phyloP scores from a whole-genome alignment of 2,113 vertebrate species.

The Lepus europaeus region DNA sequence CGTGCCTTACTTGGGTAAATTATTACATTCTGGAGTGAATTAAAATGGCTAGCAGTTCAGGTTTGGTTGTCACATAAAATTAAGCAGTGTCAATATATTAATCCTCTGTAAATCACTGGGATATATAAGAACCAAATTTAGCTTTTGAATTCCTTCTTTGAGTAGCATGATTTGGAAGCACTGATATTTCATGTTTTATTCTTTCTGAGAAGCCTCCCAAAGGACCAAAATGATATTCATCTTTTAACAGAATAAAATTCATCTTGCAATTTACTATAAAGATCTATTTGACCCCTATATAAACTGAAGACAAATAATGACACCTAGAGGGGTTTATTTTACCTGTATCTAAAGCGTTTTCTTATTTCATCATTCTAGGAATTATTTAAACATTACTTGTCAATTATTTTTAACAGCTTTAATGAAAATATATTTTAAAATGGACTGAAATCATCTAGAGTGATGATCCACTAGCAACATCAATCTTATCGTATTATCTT shows the following conservation, averaged over 20 bases:
- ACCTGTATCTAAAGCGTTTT: conserved; percentile 34
- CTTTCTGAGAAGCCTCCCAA: background rate
- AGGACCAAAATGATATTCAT: background rate
- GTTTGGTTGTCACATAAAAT: conserved; percentile 20
- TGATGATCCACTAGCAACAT: background rate
- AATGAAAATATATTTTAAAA: conserved; percentile 3
- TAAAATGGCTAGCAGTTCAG: conserved; percentile 4
- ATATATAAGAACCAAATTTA: background rate
- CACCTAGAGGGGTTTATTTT: conserved; percentile 20
- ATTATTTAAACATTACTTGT: conserved; percentile 28
- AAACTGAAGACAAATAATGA: background rate
- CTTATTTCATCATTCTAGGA: conserved; percentile 14
- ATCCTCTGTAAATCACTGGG: background rate
- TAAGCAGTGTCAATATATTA: conserved; percentile 41
- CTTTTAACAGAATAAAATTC: conserved; percentile 17
- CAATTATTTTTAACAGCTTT: conserved; percentile 29
- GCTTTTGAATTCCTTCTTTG: conserved; percentile 10
- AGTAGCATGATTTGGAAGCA: conserved; percentile 23
- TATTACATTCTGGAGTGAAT: conserved; percentile 45
- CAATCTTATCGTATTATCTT: background rate
- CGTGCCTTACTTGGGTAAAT: background rate
- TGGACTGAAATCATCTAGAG: conserved; percentile 16
- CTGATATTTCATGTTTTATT: background rate
- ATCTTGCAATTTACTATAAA: background rate
- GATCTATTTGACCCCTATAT: background rate